phyloP scores from a whole-genome alignment of 2,888 invertebrate species.

The Erynnis tages region DNA sequence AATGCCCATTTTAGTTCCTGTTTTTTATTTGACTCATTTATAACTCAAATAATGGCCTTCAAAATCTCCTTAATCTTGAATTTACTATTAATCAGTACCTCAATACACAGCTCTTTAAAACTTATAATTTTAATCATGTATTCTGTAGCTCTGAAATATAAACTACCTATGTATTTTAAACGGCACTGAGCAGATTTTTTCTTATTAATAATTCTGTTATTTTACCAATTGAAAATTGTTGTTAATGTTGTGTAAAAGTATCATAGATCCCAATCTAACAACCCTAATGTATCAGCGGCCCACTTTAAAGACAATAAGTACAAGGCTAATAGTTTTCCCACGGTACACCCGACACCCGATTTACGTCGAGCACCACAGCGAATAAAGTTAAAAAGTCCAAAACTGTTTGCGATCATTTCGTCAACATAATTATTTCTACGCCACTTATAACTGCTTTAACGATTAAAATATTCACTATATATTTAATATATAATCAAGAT shows the following conservation, averaged over 20 bases:
- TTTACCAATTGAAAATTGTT: too few relatives aligned
- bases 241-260: neutral
- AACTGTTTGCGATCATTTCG: neutral
- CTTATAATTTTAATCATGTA: too few relatives aligned
- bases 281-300: constrained; percentile 10
- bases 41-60: too few relatives aligned
- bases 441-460: neutral
- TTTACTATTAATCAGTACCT: too few relatives aligned
- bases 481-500: constrained; percentile 1
- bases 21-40: too few relatives aligned
- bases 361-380: constrained; percentile 25
- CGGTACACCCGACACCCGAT: constrained; percentile 37
- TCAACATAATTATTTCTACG: neutral
- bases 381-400: constrained; percentile 4
- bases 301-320: constrained; percentile 36
- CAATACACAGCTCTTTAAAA: too few relatives aligned
- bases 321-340: constrained; percentile 61
- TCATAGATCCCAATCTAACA: neutral
- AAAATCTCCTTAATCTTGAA: too few relatives aligned
- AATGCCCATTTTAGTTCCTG: too few relatives aligned
- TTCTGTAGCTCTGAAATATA: too few relatives aligned
- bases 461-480: constrained; percentile 9
- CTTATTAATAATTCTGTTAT: too few relatives aligned
- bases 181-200: too few relatives aligned
- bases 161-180: too few relatives aligned